Evolutionary conservation across 23 tunicate genomes (phyloP), one percentile per base, ranked within the genome.

Genomic region (Ciona savignyi): DNA sequence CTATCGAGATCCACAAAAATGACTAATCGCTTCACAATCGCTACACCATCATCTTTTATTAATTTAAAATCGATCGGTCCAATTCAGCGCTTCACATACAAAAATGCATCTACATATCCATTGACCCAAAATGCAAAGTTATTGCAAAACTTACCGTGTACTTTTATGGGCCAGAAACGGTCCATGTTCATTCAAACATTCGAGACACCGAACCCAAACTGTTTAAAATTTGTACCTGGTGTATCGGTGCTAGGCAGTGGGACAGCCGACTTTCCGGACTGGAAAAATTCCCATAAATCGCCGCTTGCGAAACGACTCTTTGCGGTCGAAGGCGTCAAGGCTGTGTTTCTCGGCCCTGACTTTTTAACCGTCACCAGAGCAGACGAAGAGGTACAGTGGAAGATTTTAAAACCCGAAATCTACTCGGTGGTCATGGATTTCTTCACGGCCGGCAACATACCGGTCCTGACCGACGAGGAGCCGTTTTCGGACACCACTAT

Each of bases 161-260:
- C 24, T 63, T 63, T 63, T 63, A 63, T 9, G 22, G 22, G 6
- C 4, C 15, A 20, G 4, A 9, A 20, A 63, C 31, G 86, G 60
- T 35, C 23, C 25, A 91, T 84, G 97, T 91, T 91, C 71, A 91
- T 91, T 66, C 97, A 91, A 76, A 91, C 97, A 2, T 91, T 91
- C 76, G 97, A 91, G n/a, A 95, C 99, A 0, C 99, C 99, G 42
- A 95, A 95, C 63, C 99, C 99, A 30, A 80, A 95, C 71, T 81
- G 87, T 67, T 31, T 95, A 32, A 95, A 95, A 63, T 95, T 95
- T 76, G 88, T 95, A 2, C 99, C 99, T 23, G 99, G 96, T 0
- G 81, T 74, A 26, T 78, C 83, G 23, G 93, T 95, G 51, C 81
- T 93, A 30, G 96, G 90, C n/a, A 34, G 51, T 51, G 96, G 96